Conservation (phyloP, 2,113 vertebrate genomes). For the Dicentrarchus labrax region DNA sequence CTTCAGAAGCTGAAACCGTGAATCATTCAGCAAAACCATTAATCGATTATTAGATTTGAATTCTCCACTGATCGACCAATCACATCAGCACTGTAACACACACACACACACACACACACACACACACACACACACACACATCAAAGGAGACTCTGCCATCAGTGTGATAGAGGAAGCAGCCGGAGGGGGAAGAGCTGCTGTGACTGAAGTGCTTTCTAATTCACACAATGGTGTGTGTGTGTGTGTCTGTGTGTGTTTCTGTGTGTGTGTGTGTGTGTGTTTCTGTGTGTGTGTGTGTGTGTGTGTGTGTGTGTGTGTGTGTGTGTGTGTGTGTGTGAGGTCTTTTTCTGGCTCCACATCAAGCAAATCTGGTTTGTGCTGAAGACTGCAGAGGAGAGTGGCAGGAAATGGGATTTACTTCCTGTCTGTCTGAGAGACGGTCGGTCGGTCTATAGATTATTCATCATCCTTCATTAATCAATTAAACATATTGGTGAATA, state of each 20-base stretch:
- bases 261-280: too few species aligned
- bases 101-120: conserved; percentile 15
- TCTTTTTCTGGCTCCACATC: conserved; percentile 65
- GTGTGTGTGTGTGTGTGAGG: not conserved
- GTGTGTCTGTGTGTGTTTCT: too few species aligned
- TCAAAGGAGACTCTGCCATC: conserved; percentile 58
- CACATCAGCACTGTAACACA: not conserved
- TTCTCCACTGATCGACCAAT: too few species aligned
- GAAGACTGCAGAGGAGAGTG: conserved; percentile 64
- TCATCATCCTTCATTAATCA: not conserved
- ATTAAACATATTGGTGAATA: too few species aligned
- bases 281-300: not conserved
- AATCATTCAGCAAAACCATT: too few species aligned
- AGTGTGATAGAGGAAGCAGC: conserved; percentile 65
- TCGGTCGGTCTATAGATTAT: not conserved
- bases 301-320: not conserved
- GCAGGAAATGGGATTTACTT: conserved; percentile 73
- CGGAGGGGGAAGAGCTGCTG: conserved; percentile 54
- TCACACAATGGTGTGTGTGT: conserved; percentile 31
- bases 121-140: conserved; percentile 22
- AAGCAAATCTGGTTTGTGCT: conserved; percentile 73
- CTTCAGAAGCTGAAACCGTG: too few species aligned
- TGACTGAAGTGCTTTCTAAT: conserved; percentile 69
- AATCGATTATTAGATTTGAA: too few species aligned
- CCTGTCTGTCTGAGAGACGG: conserved; percentile 36